phyloP scores from a whole-genome alignment of 2,888 invertebrate species.

The Dilophus febrilis region DNA sequence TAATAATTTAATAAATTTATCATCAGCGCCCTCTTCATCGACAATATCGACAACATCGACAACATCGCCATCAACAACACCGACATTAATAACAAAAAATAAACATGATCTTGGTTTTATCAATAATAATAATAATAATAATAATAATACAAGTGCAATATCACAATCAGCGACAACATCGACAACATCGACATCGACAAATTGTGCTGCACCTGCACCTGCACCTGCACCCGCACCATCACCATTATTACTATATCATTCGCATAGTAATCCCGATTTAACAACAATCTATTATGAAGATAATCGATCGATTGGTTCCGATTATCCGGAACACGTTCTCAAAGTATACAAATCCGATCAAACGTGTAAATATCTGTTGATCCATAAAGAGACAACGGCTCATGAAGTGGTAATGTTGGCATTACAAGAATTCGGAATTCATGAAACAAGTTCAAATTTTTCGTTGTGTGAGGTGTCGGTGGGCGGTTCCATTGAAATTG shows the following conservation, averaged over 20 bases:
- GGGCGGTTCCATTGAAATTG: constrained; percentile 26
- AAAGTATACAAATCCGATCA: constrained; percentile 94
- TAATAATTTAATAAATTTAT: not conserved
- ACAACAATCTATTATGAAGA: constrained; percentile 67
- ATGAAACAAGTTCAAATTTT: constrained; percentile 86
- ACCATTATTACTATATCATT: constrained; percentile 50
- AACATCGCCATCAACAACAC: constrained; percentile 5
- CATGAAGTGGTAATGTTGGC: constrained; percentile 94
- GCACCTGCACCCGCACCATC: constrained; percentile 14
- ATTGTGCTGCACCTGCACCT: constrained; percentile 4
- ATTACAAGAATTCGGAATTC: constrained; percentile 87
- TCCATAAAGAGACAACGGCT: constrained; percentile 83
- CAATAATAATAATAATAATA: too few relatives aligned
- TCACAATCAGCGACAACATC: constrained; percentile 6
- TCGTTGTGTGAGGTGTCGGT: constrained; percentile 93
- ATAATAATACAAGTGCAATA: not conserved
- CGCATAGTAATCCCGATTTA: constrained; percentile 78
- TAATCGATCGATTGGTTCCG: constrained; percentile 52
- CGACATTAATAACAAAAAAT: constrained; percentile 2
- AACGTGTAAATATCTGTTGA: constrained; percentile 90
- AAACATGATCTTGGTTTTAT: too few relatives aligned
- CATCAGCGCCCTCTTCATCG: not conserved
- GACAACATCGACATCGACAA: not conserved
- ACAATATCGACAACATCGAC: constrained; percentile 6
- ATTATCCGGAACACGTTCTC: constrained; percentile 91